Evolutionary conservation across 2,113 vertebrate genomes (phyloP).

Genomic region (Rutilus rutilus): DNA sequence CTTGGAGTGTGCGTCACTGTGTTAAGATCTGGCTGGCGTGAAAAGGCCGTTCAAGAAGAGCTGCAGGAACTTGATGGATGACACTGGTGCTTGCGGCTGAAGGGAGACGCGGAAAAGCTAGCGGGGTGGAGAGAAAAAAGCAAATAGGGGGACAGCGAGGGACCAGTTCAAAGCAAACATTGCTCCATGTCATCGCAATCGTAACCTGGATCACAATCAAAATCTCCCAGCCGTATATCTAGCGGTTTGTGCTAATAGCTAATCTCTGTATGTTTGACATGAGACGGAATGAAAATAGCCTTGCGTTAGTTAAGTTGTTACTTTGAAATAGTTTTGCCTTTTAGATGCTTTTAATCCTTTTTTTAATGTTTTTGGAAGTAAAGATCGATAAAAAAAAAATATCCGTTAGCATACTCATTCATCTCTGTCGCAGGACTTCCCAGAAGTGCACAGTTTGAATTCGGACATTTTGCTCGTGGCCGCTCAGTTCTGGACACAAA

Average conservation of each 20-base stretch:
- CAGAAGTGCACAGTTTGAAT: slow-evolving; percentile 6
- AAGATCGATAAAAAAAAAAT: neutral
- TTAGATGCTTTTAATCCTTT: slow-evolving; percentile 25
- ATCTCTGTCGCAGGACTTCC: neutral
- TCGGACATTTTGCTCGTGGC: neutral
- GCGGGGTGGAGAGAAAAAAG: slow-evolving; percentile 53
- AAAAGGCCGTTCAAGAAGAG: slow-evolving; percentile 61
- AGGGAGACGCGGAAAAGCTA: slow-evolving; percentile 58
- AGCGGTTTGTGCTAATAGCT: slow-evolving; percentile 36
- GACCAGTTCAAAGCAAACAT: slow-evolving; percentile 48
- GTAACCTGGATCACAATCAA: slow-evolving; percentile 46
- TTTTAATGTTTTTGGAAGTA: neutral
- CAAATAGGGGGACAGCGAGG: slow-evolving; percentile 47
- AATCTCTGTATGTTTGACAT: slow-evolving; percentile 4
- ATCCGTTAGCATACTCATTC: neutral
- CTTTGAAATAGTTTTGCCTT: neutral
- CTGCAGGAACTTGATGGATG: slow-evolving; percentile 69
- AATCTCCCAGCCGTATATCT: slow-evolving; percentile 45
- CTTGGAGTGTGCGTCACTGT: slow-evolving; percentile 55
- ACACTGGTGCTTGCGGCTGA: slow-evolving; percentile 66
- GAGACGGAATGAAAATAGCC: neutral
- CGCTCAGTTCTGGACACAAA: neutral
- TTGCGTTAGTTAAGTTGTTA: neutral
- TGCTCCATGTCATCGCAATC: slow-evolving; percentile 48
- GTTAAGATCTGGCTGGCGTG: slow-evolving; percentile 47